These are phyloP conservation scores for Aporrectodea caliginosa DNA, from an alignment of 1,140 invertebrate species.

Conservation along the genomic window DNA sequence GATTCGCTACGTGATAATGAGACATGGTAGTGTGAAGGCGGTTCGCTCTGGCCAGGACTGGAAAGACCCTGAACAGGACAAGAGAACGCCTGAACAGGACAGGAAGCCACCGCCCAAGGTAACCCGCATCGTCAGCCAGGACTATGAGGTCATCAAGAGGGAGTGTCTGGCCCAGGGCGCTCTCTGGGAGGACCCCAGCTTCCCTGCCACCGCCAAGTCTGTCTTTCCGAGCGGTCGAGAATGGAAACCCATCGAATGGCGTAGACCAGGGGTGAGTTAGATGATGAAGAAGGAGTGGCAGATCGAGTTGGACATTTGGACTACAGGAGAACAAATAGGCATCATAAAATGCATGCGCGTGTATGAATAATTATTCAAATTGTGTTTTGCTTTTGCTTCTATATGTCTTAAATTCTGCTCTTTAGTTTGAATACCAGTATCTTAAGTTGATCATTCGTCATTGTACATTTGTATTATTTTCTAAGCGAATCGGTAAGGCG, in stretches of 20 bases:
- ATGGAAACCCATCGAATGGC: background rate
- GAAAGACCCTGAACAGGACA: conserved; percentile 21
- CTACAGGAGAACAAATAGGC: too few relatives aligned
- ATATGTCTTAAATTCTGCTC: too few relatives aligned
- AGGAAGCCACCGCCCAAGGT: conserved; percentile 19
- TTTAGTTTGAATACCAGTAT: too few relatives aligned
- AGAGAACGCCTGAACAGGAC: too few relatives aligned
- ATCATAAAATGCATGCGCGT: too few relatives aligned
- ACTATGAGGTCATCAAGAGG: conserved; percentile 25
- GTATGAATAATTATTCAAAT: too few relatives aligned
- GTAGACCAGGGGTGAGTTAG: conserved; percentile 14
- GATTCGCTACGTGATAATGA: background rate
- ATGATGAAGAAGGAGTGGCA: too few relatives aligned
- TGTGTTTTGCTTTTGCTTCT: too few relatives aligned
- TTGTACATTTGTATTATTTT: too few relatives aligned
- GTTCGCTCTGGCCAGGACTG: conserved; percentile 20
- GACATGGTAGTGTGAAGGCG: background rate
- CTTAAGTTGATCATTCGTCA: too few relatives aligned
- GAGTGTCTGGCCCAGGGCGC: conserved; percentile 17
- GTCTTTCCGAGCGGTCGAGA: conserved; percentile 3
- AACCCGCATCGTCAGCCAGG: conserved; percentile 14
- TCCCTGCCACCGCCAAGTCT: conserved; percentile 26
- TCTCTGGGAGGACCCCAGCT: conserved; percentile 30
- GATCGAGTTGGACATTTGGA: too few relatives aligned
- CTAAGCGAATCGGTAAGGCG: too few relatives aligned